phyloP scores from a whole-genome alignment of 2,797 vertebrate species.

The Sebastes kiyomatsui region DNA sequence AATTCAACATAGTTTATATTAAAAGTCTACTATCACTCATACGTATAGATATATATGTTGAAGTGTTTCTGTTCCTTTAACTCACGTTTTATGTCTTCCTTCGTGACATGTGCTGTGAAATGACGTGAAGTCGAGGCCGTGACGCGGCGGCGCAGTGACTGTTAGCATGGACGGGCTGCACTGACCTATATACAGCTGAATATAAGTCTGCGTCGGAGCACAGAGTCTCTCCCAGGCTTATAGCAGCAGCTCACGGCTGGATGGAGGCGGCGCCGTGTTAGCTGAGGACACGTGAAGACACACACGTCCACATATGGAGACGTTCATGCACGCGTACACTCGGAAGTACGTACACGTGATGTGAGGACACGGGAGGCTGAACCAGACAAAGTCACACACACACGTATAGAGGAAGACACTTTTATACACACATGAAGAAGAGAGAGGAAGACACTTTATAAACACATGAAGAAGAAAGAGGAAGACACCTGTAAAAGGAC shows the following conservation, averaged over 20 bases:
- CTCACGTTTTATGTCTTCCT: neutral
- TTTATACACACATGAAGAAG: neutral
- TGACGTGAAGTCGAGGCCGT: neutral
- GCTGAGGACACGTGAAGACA: constrained; percentile 36
- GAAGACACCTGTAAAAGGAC: neutral
- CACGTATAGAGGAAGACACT: neutral
- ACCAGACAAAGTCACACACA: neutral
- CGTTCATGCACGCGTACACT: neutral
- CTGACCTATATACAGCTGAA: constrained; percentile 58
- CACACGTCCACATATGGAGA: neutral
- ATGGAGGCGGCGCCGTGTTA: constrained; percentile 23
- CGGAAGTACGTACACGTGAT: constrained; percentile 12
- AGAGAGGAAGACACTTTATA: neutral
- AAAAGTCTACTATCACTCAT: too few species aligned
- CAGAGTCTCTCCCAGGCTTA: constrained; percentile 41
- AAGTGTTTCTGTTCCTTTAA: constrained; percentile 1
- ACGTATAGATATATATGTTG: too few species aligned
- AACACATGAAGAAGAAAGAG: neutral
- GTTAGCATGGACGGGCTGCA: constrained; percentile 29
- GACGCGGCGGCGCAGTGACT: neutral
- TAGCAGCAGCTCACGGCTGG: constrained; percentile 47
- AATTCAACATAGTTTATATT: too few species aligned
- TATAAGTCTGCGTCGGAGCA: constrained; percentile 35
- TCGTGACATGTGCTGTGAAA: neutral
- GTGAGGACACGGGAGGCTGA: constrained; percentile 21